Evolutionary conservation across 1,140 invertebrate species (phyloP), one percentile per base, ranked within the genome.

Genomic region (Drosophila yakuba): DNA sequence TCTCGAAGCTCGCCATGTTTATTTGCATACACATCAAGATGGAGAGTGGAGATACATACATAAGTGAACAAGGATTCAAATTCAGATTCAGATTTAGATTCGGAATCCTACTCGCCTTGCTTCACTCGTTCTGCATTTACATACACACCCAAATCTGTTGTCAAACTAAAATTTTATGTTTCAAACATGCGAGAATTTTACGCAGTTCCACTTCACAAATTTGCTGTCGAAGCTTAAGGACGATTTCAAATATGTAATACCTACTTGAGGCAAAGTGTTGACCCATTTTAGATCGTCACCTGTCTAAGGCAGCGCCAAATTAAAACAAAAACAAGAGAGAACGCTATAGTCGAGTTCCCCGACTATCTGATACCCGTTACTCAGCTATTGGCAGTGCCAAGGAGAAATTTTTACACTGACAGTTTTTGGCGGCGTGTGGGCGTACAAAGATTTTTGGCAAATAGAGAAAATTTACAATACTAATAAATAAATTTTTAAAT

Each of bases 1-100:
- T 80, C 56, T 43, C 5, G 39, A 38, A 63, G 59, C 28, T 38
- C 51, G 58, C 48, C 79, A 54, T 62, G 59, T 80, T 77, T 80
- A 77, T 85, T 81, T 80, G 74, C 66, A 72, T 69, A 86, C 64
- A 45, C 64, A 85, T 59, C 52, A 43, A 55, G 48, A 56, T 61
- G 58, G 41, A 55, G 55, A 58, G 44, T 52, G 54, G 15, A 77
- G 74, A 69, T 68, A 61, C 74, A 76, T 66, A 75, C 51, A 60
- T 73, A 73, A 73, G 73, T 54, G 68, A 47, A 20, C 51, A 23
- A 57, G 52, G 43, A 45, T 44, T 44, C 15, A 20, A 51, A 61
- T 39, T 54, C 52, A 32, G 41, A 61, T 39, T 54, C 52, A 32
- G 41, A 56, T 52, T 74, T 43, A 39, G 47, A 71, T 59, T 56